Evolutionary conservation across 1,140 invertebrate genomes (phyloP).

Genomic region (Antheraea mylitta): DNA sequence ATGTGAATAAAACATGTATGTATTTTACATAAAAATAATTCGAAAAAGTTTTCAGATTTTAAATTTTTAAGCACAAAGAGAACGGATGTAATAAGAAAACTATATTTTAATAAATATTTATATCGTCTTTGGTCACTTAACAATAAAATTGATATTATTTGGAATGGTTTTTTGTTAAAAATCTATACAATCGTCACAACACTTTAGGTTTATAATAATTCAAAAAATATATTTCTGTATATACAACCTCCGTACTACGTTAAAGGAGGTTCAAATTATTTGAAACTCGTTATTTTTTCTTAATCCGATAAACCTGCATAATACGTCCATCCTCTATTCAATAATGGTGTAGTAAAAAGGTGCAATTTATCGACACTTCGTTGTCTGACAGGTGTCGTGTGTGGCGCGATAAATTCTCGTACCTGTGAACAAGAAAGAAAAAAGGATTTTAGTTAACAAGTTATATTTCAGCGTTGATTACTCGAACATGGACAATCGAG

Average conservation of each 20-base stretch:
- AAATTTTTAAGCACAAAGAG: no score
- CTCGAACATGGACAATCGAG: no score
- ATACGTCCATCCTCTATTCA: neutral
- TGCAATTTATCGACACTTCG: conserved; percentile 33
- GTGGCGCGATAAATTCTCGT: conserved; percentile 33
- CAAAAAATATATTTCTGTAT: neutral
- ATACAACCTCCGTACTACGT: neutral
- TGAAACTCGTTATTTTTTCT: neutral
- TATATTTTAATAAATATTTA: no score
- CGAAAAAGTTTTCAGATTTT: no score
- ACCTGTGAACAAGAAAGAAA: conserved; percentile 46
- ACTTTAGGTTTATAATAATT: no score
- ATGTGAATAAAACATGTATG: no score
- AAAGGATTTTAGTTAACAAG: conserved; percentile 20
- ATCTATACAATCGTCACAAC: no score
- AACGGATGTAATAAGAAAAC: no score
- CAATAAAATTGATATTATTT: no score
- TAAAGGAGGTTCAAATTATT: neutral
- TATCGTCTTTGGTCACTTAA: no score
- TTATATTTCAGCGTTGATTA: conserved; percentile 16
- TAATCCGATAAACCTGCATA: neutral
- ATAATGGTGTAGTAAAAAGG: conserved; percentile 27
- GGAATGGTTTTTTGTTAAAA: no score
- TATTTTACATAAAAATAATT: no score
- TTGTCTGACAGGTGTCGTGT: conserved; percentile 33